These are phyloP conservation scores for Chrysemys picta DNA, from an alignment of 2,113 vertebrate genomes.

Conservation along the genomic window DNA sequence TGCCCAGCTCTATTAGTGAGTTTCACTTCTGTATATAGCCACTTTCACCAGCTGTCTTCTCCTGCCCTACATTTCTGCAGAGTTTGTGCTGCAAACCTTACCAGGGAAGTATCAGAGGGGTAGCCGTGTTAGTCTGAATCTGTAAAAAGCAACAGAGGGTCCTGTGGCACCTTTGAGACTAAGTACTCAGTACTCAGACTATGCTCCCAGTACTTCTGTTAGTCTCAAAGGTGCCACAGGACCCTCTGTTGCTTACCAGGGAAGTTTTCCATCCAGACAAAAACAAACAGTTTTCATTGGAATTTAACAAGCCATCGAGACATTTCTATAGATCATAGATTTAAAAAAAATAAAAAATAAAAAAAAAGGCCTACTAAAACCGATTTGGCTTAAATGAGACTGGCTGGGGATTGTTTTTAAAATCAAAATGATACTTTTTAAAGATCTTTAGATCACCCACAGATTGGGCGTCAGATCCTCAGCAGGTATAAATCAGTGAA, in stretches of 20 bases:
- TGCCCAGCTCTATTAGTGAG: not conserved
- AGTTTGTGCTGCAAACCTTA: not conserved
- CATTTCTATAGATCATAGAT: not conserved
- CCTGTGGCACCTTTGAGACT: too few species aligned
- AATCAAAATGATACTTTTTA: not conserved
- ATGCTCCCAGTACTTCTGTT: too few species aligned
- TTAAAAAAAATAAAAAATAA: not conserved
- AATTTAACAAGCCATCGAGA: not conserved
- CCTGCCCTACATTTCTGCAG: not conserved
- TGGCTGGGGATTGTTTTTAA: not conserved
- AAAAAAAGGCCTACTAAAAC: not conserved
- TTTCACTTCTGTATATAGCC: not conserved
- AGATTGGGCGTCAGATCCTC: not conserved
- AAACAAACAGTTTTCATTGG: not conserved
- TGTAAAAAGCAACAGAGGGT: too few species aligned
- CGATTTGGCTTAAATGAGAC: not conserved
- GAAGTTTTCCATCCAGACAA: not conserved
- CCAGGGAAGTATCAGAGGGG: too few species aligned
- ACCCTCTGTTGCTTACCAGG: too few species aligned
- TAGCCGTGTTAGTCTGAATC: too few species aligned
- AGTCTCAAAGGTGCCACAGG: too few species aligned
- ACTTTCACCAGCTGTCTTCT: not conserved
- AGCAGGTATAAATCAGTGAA: not conserved
- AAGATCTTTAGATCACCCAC: not conserved
- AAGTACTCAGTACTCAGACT: too few species aligned